Evolutionary conservation across 2,888 invertebrate genomes (phyloP), one percentile per base, ranked within the genome.

Genomic region (Pasiphila rectangulata): DNA sequence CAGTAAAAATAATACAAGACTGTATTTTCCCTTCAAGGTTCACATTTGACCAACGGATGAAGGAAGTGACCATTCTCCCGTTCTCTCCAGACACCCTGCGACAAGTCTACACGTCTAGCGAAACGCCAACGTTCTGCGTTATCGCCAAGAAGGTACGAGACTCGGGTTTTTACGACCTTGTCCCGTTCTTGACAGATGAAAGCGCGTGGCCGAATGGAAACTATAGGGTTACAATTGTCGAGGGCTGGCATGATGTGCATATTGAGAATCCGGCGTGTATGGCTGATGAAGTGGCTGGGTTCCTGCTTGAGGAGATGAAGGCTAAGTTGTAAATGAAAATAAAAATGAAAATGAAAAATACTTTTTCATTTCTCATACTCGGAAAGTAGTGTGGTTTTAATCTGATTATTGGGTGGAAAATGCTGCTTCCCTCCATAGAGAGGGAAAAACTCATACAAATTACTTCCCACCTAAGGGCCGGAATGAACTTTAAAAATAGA

Each of bases 181-280:
- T 71, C 0, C 71, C 73, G 0, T 83, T 83, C 15, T 20, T 76
- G 0, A 63, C 46, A 24, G 72, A 84, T 32, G 67, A 68, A 6
- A 48, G 39, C 0, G 63, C 61, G 0, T 84, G 84, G 83, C 73
- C 72, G 0, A 56, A 78, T 17, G 57, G 58, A 0, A 79, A 80
- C 46, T 84, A 79, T 15, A 69, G 25, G 4, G 67, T 57, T 2
- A 71, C 66, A 54, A 57, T 78, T 1, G 86, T 92, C 0, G 70
- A 82, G 0, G 92, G 92, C 0, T 80, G 84, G 34, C 93, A 93
- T 48, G 92, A 93, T 56, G 79, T 91, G 0, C 92, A 93, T 62
- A 82, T 90, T 10, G 85, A 89, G 27, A 59, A 85, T 37, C 92
- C 93, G 0, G 89, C 87, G 37, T 61, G 64, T 4, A 83, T 93